Conservation (phyloP, 2,113 vertebrate species). For the Scophthalmus maximus region DNA sequence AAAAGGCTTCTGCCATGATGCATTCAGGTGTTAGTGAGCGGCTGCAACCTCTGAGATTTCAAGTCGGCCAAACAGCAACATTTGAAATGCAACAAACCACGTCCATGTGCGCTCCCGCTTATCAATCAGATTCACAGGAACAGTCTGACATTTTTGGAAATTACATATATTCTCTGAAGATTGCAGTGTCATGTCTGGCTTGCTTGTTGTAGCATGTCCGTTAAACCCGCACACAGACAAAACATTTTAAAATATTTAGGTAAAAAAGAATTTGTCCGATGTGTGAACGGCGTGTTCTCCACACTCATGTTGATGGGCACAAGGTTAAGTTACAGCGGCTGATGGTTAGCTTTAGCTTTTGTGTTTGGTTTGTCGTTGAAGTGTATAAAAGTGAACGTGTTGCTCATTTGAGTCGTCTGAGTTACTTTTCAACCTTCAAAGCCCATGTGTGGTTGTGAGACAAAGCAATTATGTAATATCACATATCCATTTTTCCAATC, state of each 20-base stretch:
- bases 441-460: background rate
- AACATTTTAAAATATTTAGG: too few species aligned
- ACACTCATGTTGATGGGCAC: background rate
- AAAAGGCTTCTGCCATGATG: background rate
- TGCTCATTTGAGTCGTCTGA: too few species aligned
- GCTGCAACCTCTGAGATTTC: background rate
- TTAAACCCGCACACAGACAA: too few species aligned
- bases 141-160: background rate
- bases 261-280: conserved; percentile 11
- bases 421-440: background rate
- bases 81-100: background rate
- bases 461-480: background rate
- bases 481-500: conserved; percentile 20
- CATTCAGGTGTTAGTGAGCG: background rate
- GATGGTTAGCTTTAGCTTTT: background rate
- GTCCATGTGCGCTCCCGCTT: background rate
- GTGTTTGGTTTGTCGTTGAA: background rate
- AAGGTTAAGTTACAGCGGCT: conserved; percentile 9
- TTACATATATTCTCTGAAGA: background rate
- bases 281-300: conserved; percentile 37
- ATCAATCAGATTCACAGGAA: background rate
- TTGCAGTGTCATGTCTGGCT: background rate
- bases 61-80: background rate
- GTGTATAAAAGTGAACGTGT: too few species aligned
- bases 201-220: too few species aligned